Conservation (phyloP, 2,888 invertebrate species). For the Microdon myrmicae region DNA sequence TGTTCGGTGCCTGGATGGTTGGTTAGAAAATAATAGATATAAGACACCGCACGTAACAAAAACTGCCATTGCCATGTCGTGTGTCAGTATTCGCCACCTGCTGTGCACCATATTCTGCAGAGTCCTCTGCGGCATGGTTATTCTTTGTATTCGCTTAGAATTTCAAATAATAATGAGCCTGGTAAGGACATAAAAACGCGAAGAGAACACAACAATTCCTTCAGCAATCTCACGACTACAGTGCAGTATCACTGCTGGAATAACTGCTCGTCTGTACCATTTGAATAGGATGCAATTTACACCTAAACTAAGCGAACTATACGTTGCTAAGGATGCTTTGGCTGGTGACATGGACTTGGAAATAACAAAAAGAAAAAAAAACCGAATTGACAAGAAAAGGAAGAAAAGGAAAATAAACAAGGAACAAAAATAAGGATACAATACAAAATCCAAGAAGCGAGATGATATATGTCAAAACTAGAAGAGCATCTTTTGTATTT, state of each 20-base stretch:
- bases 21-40: conserved; percentile 21
- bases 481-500: conserved; percentile 35
- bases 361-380: conserved; percentile 35
- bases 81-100: no score
- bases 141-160: conserved; percentile 44
- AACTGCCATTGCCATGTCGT: conserved; percentile 24
- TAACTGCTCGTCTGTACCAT: neutral
- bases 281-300: conserved; percentile 49
- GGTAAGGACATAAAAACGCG: conserved; percentile 48
- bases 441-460: conserved; percentile 16
- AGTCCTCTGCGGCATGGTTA: neutral
- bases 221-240: neutral
- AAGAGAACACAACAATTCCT: conserved; percentile 32
- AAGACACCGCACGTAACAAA: conserved; percentile 35
- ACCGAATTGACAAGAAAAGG: conserved; percentile 37
- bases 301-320: conserved; percentile 41
- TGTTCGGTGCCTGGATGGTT: no score
- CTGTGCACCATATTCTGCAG: neutral
- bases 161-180: conserved; percentile 50
- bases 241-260: neutral
- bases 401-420: no score
- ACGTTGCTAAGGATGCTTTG: conserved; percentile 10
- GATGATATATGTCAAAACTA: conserved; percentile 36
- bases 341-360: conserved; percentile 4
- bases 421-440: no score